Conservation (phyloP, 2,888 invertebrate genomes). For the Drosophila glabriapex region DNA sequence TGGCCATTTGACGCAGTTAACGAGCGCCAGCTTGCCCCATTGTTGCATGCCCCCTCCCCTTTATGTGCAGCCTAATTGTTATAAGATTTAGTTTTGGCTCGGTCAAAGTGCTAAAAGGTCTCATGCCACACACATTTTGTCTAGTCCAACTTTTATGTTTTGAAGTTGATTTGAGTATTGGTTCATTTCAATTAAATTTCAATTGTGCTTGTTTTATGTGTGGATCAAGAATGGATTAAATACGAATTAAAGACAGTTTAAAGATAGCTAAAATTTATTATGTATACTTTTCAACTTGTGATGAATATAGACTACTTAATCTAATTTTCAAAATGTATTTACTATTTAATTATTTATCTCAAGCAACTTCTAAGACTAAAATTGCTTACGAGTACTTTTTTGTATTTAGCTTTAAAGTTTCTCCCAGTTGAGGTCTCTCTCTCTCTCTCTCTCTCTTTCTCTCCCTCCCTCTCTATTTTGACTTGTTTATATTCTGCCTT, state of each 20-base stretch:
- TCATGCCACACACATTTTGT: neutral
- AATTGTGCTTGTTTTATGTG: neutral
- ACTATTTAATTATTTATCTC: neutral
- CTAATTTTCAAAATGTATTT: neutral
- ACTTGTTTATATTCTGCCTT: neutral
- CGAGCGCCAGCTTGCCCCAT: constrained; percentile 24
- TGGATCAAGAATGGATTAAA: neutral
- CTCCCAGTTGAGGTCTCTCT: neutral
- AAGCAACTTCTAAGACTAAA: fast-evolving
- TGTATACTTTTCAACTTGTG: neutral
- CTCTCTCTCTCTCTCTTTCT: fast-evolving
- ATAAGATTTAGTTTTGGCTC: constrained; percentile 33
- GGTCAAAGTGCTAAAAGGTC: constrained; percentile 18
- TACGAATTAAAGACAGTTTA: neutral
- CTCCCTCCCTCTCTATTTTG: neutral
- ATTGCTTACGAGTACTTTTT: neutral
- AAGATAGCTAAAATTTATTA: neutral
- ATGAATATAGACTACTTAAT: neutral
- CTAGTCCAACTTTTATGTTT: neutral
- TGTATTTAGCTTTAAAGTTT: neutral
- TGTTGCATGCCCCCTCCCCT: constrained; percentile 15
- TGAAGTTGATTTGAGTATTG: neutral
- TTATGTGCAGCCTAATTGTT: constrained; percentile 40
- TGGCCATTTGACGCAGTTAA: constrained; percentile 37
- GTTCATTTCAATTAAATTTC: neutral